Conservation (phyloP, 23 tunicate genomes). For the Botrylloides violaceus region DNA sequence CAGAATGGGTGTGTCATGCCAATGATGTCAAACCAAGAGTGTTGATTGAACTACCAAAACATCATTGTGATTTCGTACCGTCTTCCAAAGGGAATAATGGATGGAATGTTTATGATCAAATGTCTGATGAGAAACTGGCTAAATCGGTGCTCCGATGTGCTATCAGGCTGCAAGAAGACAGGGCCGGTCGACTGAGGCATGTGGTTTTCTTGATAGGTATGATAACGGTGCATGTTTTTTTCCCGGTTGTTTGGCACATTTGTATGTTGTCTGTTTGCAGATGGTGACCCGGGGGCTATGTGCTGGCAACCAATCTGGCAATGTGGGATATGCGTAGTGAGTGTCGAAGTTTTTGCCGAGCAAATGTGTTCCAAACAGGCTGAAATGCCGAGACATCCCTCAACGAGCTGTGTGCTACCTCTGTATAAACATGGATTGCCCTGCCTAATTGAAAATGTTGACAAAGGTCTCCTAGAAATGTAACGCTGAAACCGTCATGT, state of each 20-base stretch:
- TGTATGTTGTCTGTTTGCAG: not conserved
- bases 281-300: slow-evolving; percentile 7
- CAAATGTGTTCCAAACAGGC: slow-evolving; percentile 3
- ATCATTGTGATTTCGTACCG: not conserved
- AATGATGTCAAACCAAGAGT: slow-evolving; percentile 2
- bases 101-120: slow-evolving; percentile 15
- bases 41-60: slow-evolving; percentile 20
- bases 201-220: slow-evolving; percentile 51
- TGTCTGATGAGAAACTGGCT: not conserved
- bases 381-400: not conserved
- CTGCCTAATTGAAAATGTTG: too few species aligned
- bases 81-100: not conserved
- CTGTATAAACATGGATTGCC: not conserved
- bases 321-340: slow-evolving; percentile 14
- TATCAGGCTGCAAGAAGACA: slow-evolving; percentile 31
- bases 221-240: not conserved
- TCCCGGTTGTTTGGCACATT: not conserved
- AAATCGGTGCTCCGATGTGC: slow-evolving; percentile 38
- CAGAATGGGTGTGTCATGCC: slow-evolving; percentile 27
- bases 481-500: too few species aligned
- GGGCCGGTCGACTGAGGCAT: slow-evolving; percentile 29
- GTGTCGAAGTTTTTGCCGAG: slow-evolving; percentile 7
- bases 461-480: too few species aligned
- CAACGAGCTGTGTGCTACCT: slow-evolving; percentile 7
- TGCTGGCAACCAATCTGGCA: slow-evolving; percentile 28